These are phyloP conservation scores for Oscarella lobularis DNA, from an alignment of 37 sponge, comb jelly and placozoan species.

Conservation along the genomic window DNA sequence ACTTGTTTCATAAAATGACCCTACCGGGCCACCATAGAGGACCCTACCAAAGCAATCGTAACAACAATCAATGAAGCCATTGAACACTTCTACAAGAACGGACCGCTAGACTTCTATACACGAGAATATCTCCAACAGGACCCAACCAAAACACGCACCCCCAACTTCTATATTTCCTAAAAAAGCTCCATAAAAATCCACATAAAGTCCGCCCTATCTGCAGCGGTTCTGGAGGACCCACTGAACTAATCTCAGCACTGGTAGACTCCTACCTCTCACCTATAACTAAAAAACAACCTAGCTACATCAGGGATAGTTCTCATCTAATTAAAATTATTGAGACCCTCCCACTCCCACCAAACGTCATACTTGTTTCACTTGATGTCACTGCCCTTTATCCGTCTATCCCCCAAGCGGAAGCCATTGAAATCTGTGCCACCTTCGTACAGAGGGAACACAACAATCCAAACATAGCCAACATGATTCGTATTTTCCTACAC, in stretches of 20 bases:
- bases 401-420: background rate
- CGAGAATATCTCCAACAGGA: background rate
- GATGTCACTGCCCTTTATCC: background rate
- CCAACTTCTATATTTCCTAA: background rate
- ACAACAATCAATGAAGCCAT: background rate
- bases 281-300: background rate
- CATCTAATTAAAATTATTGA: no score
- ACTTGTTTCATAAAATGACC: no score
- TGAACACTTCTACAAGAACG: background rate
- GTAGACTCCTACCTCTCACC: background rate
- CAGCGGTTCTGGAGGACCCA: background rate
- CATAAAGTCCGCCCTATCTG: background rate
- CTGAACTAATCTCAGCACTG: background rate
- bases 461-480: background rate
- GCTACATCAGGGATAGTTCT: background rate
- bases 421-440: background rate
- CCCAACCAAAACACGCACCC: background rate
- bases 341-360: no score
- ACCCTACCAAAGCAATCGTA: background rate
- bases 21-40: background rate
- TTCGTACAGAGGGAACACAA: background rate
- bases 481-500: background rate
- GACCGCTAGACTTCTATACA: background rate
- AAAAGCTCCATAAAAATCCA: background rate
- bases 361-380: background rate